Evolutionary conservation across 2,888 invertebrate species (phyloP).

Genomic region (Dorcus parallelipipedus): DNA sequence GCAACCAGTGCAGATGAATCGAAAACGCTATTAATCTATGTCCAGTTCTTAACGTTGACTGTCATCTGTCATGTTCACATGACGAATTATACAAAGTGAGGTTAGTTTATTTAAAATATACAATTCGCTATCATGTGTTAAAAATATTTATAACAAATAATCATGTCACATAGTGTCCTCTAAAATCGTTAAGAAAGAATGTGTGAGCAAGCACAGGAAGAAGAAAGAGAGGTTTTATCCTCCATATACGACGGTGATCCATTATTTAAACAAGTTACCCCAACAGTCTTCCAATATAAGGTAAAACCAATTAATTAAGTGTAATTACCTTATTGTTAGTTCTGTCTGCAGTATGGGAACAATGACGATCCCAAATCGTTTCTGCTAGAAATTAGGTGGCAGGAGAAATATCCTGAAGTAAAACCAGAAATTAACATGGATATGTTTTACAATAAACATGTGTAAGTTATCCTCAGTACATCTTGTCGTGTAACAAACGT

Average conservation of each 20-base stretch:
- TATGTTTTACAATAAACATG: conserved; percentile 87
- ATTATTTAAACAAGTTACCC: conserved; percentile 75
- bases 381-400: conserved; percentile 85
- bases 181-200: not conserved
- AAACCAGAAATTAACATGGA: conserved; percentile 81
- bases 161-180: no score
- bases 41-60: no score
- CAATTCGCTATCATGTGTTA: no score
- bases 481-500: not conserved
- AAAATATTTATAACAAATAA: no score
- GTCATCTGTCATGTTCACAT: no score
- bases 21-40: no score
- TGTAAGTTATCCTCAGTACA: conserved; percentile 62
- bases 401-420: conserved; percentile 78
- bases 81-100: no score
- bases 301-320: conserved; percentile 49
- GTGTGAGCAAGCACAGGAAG: conserved; percentile 67
- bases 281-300: conserved; percentile 86
- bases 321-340: not conserved
- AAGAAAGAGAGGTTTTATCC: conserved; percentile 85
- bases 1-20: no score
- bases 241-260: conserved; percentile 94
- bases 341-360: conserved; percentile 68
- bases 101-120: no score
- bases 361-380: conserved; percentile 77